These are phyloP conservation scores for Nebria salina DNA, from an alignment of 2,888 invertebrate species.

Conservation along the genomic window DNA sequence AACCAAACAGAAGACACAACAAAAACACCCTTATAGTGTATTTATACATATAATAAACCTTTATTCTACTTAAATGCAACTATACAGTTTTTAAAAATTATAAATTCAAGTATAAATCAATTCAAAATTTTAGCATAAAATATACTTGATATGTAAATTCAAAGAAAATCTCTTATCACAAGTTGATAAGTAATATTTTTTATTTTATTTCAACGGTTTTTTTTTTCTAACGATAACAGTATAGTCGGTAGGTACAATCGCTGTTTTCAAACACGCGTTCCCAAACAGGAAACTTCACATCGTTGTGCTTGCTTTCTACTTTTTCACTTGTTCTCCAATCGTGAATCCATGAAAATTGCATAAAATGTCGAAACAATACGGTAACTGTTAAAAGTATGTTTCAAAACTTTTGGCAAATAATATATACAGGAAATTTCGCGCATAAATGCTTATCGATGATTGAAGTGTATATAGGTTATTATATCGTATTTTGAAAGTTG, in stretches of 20 bases:
- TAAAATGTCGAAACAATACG: slow-evolving; percentile 28
- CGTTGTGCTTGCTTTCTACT: slow-evolving; percentile 28
- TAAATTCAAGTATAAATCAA: too few relatives aligned
- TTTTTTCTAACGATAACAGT: neutral
- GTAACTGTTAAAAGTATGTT: slow-evolving; percentile 2
- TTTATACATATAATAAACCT: neutral
- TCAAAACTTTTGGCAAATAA: slow-evolving; percentile 23
- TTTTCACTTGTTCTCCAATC: slow-evolving; percentile 31
- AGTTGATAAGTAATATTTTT: neutral
- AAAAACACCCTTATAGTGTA: neutral
- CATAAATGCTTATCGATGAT: neutral
- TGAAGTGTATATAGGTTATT: neutral
- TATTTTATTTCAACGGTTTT: neutral
- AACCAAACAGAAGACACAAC: neutral
- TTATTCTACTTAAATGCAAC: neutral
- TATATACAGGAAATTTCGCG: neutral
- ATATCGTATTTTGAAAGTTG: slow-evolving; percentile 37
- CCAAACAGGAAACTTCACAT: slow-evolving; percentile 12
- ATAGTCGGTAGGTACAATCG: neutral
- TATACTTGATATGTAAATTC: too few relatives aligned
- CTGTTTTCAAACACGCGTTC: slow-evolving; percentile 2
- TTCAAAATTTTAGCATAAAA: too few relatives aligned
- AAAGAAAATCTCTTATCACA: neutral
- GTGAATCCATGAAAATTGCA: slow-evolving; percentile 13
- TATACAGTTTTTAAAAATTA: neutral